Percentiles rank a stretch among this genome's conserved stretches.
phyloP scores from a whole-genome alignment of 2,797 vertebrate species.

The Melanotaenia parkinsoni region DNA sequence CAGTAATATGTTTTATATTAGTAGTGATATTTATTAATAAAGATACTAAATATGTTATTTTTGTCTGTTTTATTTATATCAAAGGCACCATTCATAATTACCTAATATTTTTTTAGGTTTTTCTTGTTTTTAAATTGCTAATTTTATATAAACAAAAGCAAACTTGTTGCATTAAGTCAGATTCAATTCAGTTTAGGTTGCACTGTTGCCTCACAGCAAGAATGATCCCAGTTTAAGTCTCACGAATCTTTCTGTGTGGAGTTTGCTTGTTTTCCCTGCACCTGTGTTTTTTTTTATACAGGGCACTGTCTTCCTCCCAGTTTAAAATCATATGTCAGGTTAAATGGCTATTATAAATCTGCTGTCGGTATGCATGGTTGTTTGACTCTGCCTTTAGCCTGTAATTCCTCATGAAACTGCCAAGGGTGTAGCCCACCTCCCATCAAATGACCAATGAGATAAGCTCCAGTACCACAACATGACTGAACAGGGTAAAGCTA shows the following conservation, averaged over 20 bases:
- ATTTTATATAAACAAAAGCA: too few relatives aligned
- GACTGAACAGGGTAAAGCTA: background rate
- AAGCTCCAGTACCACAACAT: background rate
- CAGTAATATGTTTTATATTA: constrained; percentile 82
- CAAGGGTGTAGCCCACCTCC: background rate
- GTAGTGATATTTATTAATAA: constrained; percentile 85
- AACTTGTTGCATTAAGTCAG: too few relatives aligned
- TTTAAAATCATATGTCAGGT: too few relatives aligned
- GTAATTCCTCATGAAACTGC: background rate
- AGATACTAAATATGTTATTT: constrained; percentile 69
- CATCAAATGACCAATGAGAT: background rate
- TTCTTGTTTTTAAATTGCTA: too few relatives aligned
- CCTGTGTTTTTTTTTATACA: background rate
- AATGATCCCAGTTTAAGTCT: background rate
- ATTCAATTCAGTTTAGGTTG: background rate
- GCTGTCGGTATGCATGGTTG: background rate
- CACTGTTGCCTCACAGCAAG: background rate
- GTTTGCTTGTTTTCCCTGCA: background rate
- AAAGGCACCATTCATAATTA: background rate
- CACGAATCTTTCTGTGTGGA: background rate
- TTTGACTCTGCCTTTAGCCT: background rate
- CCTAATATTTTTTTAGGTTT: background rate
- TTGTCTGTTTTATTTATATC: constrained; percentile 27
- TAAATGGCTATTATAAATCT: background rate
- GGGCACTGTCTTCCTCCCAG: too few relatives aligned